Percentiles rank a stretch among this genome's conserved stretches.
These are phyloP conservation scores for Ephialtes manifestator DNA, from an alignment of 2,888 invertebrate species.

Conservation along the genomic window DNA sequence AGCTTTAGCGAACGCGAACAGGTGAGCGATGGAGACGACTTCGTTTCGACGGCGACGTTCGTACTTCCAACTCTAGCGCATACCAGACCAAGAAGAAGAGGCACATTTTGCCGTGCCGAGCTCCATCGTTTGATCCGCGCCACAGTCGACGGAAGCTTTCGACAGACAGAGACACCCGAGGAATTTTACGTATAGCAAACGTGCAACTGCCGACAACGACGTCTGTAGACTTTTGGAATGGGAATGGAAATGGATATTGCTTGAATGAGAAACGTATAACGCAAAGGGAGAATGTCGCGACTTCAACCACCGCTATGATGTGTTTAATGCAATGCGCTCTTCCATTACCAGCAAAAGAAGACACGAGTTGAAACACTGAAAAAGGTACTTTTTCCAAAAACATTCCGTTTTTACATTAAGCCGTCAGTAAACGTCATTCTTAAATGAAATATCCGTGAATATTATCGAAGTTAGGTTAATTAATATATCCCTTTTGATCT, in stretches of 20 bases:
- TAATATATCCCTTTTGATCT: no score
- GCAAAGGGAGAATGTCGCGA: constrained; percentile 12
- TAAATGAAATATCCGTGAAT: no score
- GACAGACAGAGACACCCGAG: not conserved
- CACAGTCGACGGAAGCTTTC: constrained; percentile 49
- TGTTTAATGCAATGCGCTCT: not conserved
- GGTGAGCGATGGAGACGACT: constrained; percentile 54
- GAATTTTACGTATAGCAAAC: constrained; percentile 23
- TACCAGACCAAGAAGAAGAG: constrained; percentile 36
- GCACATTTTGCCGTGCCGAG: constrained; percentile 23
- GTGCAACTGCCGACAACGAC: constrained; percentile 13
- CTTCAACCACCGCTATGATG: constrained; percentile 21
- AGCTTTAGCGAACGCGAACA: constrained; percentile 43
- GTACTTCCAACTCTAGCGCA: constrained; percentile 56
- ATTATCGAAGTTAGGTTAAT: no score
- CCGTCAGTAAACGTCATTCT: no score
- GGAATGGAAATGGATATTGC: constrained; percentile 51
- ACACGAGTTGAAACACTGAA: not conserved
- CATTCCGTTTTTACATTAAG: not conserved
- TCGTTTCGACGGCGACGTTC: constrained; percentile 55
- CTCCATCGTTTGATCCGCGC: constrained; percentile 64
- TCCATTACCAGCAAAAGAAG: not conserved
- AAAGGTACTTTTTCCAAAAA: not conserved
- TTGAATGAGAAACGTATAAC: constrained; percentile 14
- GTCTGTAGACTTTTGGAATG: constrained; percentile 28